Evolutionary conservation across 2,113 vertebrate species (phyloP).

Genomic region (Anoura caudifer): DNA sequence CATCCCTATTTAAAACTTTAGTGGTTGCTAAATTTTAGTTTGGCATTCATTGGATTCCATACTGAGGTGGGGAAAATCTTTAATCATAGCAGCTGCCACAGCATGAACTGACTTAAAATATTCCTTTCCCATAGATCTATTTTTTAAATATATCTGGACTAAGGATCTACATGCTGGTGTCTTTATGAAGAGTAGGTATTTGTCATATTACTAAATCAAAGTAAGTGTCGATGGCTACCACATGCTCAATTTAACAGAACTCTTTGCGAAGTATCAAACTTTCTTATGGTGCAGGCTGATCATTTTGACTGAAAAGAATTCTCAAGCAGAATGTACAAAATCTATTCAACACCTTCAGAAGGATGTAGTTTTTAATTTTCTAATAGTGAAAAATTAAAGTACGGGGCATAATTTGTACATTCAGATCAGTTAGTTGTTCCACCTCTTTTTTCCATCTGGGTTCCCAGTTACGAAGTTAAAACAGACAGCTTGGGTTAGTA

Average conservation of each 20-base stretch:
- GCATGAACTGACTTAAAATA: background rate
- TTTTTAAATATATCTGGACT: background rate
- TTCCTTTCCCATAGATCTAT: background rate
- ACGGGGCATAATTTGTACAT: background rate
- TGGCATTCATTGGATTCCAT: background rate
- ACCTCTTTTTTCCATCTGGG: background rate
- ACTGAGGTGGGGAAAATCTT: background rate
- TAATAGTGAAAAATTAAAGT: background rate
- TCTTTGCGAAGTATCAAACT: background rate
- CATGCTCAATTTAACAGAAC: background rate
- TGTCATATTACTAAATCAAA: background rate
- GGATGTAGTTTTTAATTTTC: background rate
- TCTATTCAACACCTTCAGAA: background rate
- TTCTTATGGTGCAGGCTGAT: background rate
- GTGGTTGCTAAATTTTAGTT: background rate
- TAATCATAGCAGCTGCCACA: background rate
- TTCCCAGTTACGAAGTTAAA: background rate
- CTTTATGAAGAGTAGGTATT: background rate
- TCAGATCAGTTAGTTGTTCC: background rate
- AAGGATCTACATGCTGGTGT: background rate
- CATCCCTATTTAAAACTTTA: background rate
- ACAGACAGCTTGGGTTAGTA: background rate
- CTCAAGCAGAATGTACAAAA: background rate
- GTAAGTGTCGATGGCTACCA: background rate
- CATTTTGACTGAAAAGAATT: background rate